Conservation (phyloP, 1,140 invertebrate species). For the Camponotus floridanus region DNA sequence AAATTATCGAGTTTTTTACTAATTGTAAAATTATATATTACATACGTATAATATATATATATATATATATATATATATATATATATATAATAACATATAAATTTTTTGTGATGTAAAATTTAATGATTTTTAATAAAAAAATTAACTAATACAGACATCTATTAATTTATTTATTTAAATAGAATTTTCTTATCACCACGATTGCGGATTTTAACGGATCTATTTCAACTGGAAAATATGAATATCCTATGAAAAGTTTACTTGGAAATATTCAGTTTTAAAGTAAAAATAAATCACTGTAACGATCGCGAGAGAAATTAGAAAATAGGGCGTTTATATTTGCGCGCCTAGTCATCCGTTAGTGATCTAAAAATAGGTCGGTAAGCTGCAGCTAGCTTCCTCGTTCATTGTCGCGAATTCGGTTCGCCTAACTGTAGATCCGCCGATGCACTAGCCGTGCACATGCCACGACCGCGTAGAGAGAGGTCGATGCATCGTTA, state of each 20-base stretch:
- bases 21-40: neutral
- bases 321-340: constrained; percentile 66
- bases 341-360: constrained; percentile 53
- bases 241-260: neutral
- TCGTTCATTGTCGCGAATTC: constrained; percentile 85
- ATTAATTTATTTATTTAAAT: no score
- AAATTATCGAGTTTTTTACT: neutral
- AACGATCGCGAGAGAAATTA: constrained; percentile 38
- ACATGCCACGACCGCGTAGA: constrained; percentile 66
- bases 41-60: neutral
- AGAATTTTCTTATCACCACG: no score
- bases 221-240: neutral
- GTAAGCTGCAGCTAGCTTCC: constrained; percentile 77
- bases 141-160: no score
- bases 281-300: constrained; percentile 1
- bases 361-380: constrained; percentile 80
- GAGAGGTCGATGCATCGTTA: constrained; percentile 74
- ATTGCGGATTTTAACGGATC: no score
- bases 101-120: neutral
- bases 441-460: constrained; percentile 74
- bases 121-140: neutral
- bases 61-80: no score
- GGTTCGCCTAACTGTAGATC: constrained; percentile 85
- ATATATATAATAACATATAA: no score
- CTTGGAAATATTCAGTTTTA: neutral